Evolutionary conservation across 1,140 invertebrate genomes (phyloP).

Genomic region (Lepidurus arcticus): DNA sequence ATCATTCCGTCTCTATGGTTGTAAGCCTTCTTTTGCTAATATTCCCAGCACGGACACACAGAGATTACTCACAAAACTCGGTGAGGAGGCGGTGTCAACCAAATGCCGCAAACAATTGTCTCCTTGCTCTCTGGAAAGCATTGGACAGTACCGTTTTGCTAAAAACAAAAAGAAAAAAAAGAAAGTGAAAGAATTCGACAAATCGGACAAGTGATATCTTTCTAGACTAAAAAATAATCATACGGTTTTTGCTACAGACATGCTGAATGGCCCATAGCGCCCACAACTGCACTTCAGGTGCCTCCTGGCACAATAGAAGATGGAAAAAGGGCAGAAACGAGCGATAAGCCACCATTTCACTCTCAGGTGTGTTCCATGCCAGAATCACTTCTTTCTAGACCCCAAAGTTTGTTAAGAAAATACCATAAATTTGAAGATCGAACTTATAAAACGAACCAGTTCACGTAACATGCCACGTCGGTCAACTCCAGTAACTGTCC

Average conservation of each 20-base stretch:
- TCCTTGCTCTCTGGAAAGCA: conserved; percentile 61
- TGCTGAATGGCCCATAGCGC: conserved; percentile 78
- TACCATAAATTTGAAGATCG: neutral
- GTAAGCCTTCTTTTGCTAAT: neutral
- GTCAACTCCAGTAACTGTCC: conserved; percentile 46
- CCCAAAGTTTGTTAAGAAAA: conserved; percentile 38
- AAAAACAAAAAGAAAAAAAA: conserved; percentile 39
- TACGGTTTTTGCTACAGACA: conserved; percentile 72
- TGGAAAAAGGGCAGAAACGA: conserved; percentile 75
- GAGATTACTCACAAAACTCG: neutral
- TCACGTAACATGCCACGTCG: conserved; percentile 54
- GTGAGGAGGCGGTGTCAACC: neutral
- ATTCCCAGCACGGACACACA: neutral
- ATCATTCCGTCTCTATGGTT: neutral
- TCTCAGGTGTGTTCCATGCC: conserved; percentile 64
- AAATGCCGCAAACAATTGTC: conserved; percentile 48
- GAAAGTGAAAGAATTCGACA: conserved; percentile 35
- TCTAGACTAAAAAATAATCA: conserved; percentile 39
- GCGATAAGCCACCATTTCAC: conserved; percentile 77
- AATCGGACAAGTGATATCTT: neutral
- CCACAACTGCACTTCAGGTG: conserved; percentile 69
- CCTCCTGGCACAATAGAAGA: conserved; percentile 54
- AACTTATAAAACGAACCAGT: conserved; percentile 43
- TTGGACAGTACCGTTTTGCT: conserved; percentile 66
- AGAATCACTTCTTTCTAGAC: conserved; percentile 54